phyloP scores from a whole-genome alignment of 2,888 invertebrate genomes.

The Erebia epiphron region DNA sequence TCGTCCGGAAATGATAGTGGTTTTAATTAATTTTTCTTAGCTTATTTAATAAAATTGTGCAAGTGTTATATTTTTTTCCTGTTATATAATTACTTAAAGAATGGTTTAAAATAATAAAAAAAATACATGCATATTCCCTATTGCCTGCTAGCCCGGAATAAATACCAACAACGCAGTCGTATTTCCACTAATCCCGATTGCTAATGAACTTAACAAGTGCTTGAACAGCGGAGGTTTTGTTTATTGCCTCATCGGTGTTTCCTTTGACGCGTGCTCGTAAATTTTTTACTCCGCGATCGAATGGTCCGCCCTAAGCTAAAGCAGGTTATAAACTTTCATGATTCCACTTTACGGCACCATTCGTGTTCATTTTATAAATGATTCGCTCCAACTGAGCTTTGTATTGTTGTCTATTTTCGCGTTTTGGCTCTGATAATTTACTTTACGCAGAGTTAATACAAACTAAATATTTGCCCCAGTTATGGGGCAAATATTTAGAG shows the following conservation, averaged over 20 bases:
- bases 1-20: too few species aligned
- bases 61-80: too few species aligned
- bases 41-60: too few species aligned
- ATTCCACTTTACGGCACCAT: conserved; percentile 75
- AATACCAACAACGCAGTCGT: conserved; percentile 36
- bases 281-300: conserved; percentile 79
- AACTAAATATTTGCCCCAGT: too few species aligned
- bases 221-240: conserved; percentile 72
- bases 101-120: too few species aligned
- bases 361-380: conserved; percentile 81
- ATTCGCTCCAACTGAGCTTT: conserved; percentile 63
- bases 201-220: conserved; percentile 77
- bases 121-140: too few species aligned
- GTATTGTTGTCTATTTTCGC: conserved; percentile 35
- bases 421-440: conserved; percentile 21
- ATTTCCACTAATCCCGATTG: conserved; percentile 56
- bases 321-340: conserved; percentile 80
- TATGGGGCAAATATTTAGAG: not conserved
- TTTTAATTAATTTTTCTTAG: too few species aligned
- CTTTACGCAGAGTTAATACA: conserved; percentile 11
- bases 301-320: conserved; percentile 80
- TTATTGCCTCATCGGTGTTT: conserved; percentile 80
- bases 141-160: not conserved
- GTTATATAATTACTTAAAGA: too few species aligned
- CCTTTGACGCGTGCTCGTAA: conserved; percentile 81